Evolutionary conservation across 1,140 invertebrate species (phyloP).

Genomic region (Popillia japonica): DNA sequence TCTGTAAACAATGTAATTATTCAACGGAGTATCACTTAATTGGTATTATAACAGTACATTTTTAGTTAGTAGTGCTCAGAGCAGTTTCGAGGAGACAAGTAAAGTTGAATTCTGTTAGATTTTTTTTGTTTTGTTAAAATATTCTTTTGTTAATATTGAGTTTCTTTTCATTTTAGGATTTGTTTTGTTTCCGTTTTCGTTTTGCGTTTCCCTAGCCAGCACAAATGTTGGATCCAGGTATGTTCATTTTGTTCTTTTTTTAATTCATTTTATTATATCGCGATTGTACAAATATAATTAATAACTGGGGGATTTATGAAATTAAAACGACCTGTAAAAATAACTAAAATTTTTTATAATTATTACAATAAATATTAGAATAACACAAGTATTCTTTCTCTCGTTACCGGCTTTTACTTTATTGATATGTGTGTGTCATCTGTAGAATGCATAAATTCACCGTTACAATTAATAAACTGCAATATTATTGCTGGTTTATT

Average conservation of each 20-base stretch:
- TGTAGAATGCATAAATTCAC: no score
- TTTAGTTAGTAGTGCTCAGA: not conserved
- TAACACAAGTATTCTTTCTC: no score
- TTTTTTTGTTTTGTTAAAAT: not conserved
- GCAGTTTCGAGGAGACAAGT: not conserved
- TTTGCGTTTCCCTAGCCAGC: slow-evolving; percentile 19
- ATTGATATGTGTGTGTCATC: no score
- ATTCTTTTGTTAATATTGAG: slow-evolving; percentile 1
- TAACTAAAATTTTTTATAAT: no score
- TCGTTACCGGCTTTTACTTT: no score
- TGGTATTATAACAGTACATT: not conserved
- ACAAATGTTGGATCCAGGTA: slow-evolving; percentile 50
- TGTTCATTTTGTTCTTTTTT: slow-evolving; percentile 43
- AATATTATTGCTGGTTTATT: no score
- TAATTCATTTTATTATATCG: not conserved
- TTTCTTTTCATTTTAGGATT: slow-evolving; percentile 47
- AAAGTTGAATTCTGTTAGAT: not conserved
- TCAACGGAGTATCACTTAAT: not conserved
- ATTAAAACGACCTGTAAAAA: not conserved
- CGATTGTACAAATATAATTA: no score
- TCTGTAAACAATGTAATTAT: slow-evolving; percentile 26
- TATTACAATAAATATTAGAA: no score
- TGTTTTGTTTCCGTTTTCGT: slow-evolving; percentile 47
- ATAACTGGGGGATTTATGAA: not conserved
- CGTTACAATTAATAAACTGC: no score